Conservation (phyloP, 1,140 invertebrate species). For the Caenorhabditis latens region DNA sequence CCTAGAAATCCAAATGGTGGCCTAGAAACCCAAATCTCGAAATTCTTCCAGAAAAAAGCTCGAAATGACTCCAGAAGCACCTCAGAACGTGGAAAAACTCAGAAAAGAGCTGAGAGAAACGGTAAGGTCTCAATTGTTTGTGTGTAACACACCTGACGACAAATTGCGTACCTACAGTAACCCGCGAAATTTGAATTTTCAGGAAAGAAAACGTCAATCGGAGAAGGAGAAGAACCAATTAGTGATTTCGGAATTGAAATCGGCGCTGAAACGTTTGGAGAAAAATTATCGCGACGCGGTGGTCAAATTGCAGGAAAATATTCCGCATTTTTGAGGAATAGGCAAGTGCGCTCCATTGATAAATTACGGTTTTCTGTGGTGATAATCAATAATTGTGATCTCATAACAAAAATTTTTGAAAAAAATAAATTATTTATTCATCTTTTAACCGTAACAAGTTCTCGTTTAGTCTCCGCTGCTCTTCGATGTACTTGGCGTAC, state of each 20-base stretch:
- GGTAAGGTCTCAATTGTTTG: not conserved
- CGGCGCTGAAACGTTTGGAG: constrained; percentile 8
- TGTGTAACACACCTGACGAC: not conserved
- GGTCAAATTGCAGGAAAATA: not conserved
- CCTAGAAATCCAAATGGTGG: too few relatives aligned
- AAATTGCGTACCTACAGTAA: not conserved
- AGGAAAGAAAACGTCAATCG: not conserved
- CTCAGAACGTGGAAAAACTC: constrained; percentile 31
- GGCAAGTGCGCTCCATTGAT: not conserved
- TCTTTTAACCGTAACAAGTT: constrained; percentile 10
- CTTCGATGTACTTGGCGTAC: not conserved
- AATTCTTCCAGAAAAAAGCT: constrained; percentile 22
- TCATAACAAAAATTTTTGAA: not conserved
- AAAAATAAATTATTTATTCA: not conserved
- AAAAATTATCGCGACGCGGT: not conserved
- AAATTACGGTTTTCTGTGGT: not conserved
- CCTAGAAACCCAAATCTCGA: not conserved
- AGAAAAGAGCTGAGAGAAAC: constrained; percentile 14
- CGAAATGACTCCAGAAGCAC: constrained; percentile 27
- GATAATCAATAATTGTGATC: not conserved
- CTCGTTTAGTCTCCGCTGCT: constrained; percentile 24
- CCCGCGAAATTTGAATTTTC: not conserved
- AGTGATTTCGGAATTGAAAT: not conserved
- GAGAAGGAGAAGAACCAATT: constrained; percentile 15
- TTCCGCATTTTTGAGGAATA: not conserved